Base-by-base conservation (phyloP, 2,888 invertebrate genomes). In the Noctua fimbriata region DNA sequence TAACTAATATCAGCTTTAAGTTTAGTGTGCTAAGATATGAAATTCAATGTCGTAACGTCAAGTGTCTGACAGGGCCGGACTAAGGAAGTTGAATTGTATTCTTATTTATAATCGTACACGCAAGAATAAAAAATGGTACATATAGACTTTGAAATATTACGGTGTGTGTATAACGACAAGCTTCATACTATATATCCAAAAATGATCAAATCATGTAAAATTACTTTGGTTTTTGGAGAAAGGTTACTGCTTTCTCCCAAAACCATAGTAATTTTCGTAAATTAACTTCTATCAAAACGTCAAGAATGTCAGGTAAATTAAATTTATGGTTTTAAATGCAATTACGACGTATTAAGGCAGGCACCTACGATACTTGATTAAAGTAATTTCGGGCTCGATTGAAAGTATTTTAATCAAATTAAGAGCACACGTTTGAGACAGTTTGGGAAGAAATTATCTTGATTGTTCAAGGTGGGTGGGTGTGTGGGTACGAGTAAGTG, bases 361-460 rank as follows among this genome's bases (percentile, higher is more conserved):
- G 60, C 63, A 52, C 49, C 36, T 55, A 78, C 55, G 74, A 28
- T 78, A 75, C 83, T 86, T 84, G 52, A 84, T 86, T 87, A 78
- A 78, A 73, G 84, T 74, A 73, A 84, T 84, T 83, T 76, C 2
- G 69, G 16, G 72, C 78, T 32, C 52, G 47, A 86, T 86, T 55
- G 58, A 67, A 86, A 82, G 73, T 82, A 86, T 82, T 86, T 86
- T 82, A 86, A 84, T 83, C 52, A 74, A 74, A 72, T 86, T 71
- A 84, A 47, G 67, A 76, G 55, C 72, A 82, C 60, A 80, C 49
- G 55, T 84, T 84, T 66, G 66, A 69, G 83, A 73, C 65, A 69
- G 63, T 73, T 86, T 78, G 21, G 36, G 73, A 78, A 83, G 52
- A 55, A 75, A 83, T 78, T 78, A 84, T 78, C 69, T 86, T 78